phyloP scores from a whole-genome alignment of 2,113 vertebrate species.

The Oxygymnocypris stewartii region DNA sequence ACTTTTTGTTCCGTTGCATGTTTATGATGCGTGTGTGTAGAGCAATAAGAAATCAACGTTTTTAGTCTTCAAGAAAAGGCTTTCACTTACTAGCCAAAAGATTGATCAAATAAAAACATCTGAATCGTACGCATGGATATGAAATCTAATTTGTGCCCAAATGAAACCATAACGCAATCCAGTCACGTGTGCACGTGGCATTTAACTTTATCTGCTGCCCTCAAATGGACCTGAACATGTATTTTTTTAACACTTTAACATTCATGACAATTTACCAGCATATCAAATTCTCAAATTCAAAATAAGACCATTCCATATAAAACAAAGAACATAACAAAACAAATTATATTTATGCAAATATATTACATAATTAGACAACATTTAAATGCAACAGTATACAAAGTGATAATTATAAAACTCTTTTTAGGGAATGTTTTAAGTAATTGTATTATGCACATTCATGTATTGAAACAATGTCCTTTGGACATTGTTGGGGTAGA shows the following conservation, averaged over 20 bases:
- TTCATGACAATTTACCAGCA: background rate
- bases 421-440: background rate
- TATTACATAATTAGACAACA: background rate
- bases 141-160: background rate
- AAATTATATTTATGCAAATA: background rate
- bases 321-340: background rate
- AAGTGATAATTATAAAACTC: background rate
- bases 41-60: no score
- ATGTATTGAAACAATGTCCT: background rate
- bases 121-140: background rate
- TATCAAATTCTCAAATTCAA: background rate
- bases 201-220: slow-evolving; percentile 24
- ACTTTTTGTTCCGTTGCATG: background rate
- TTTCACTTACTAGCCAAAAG: background rate
- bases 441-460: background rate
- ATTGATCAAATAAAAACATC: background rate
- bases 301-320: background rate
- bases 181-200: background rate
- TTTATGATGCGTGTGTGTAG: background rate
- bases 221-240: no score
- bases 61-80: background rate
- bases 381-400: background rate
- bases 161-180: background rate
- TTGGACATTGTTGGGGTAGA: background rate
- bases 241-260: no score